These are phyloP conservation scores for Lithophane socia DNA, from an alignment of 2,888 invertebrate genomes.

Conservation along the genomic window DNA sequence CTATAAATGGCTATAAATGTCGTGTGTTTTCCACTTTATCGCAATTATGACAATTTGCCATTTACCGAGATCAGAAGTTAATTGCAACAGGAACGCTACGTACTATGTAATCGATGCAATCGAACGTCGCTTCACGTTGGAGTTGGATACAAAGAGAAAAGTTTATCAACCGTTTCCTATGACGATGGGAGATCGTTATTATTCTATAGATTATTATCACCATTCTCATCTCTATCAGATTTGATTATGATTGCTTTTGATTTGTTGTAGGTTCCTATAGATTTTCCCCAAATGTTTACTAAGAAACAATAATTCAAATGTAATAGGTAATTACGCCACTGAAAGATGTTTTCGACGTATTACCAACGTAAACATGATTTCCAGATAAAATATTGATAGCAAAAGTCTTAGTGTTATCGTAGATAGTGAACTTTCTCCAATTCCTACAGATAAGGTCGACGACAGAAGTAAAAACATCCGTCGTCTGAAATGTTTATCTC, in stretches of 20 bases:
- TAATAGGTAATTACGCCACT: background rate
- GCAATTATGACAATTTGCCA: constrained; percentile 54
- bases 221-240: background rate
- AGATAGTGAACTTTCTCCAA: constrained; percentile 49
- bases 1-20: constrained; percentile 13
- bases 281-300: background rate
- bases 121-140: constrained; percentile 26
- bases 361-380: constrained; percentile 22
- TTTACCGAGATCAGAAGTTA: constrained; percentile 54
- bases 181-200: constrained; percentile 4
- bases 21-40: constrained; percentile 39
- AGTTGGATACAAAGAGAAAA: constrained; percentile 37
- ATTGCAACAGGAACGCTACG: constrained; percentile 15
- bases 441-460: constrained; percentile 36
- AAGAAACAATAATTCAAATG: background rate
- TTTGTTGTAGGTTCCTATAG: background rate
- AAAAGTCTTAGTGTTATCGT: constrained; percentile 38
- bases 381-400: constrained; percentile 29
- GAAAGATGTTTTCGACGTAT: background rate
- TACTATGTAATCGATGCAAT: constrained; percentile 16
- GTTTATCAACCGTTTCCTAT: constrained; percentile 22
- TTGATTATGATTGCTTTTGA: background rate
- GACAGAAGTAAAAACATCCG: constrained; percentile 48
- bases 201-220: background rate
- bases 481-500: constrained; percentile 51